phyloP scores from a whole-genome alignment of 2,888 invertebrate species.

The Drosophila helvetica region DNA sequence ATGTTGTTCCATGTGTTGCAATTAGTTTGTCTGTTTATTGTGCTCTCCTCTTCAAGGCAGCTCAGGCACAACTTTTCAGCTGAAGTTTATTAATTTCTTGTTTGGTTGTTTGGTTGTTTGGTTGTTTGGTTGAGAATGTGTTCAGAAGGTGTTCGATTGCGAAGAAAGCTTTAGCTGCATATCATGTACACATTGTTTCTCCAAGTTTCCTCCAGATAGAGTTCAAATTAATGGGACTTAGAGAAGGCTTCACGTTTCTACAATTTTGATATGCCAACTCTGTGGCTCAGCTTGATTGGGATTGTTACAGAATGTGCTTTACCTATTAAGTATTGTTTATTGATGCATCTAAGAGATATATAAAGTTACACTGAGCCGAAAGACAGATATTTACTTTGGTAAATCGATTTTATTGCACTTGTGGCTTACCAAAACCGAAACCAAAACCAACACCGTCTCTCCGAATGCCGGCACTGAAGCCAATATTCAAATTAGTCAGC shows the following conservation, averaged over 20 bases:
- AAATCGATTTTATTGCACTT: background rate
- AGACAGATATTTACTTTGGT: background rate
- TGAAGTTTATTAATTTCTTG: slow-evolving; percentile 25
- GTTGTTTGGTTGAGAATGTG: too few relatives aligned
- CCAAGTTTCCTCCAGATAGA: background rate
- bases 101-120: too few relatives aligned
- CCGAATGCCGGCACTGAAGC: slow-evolving; percentile 11
- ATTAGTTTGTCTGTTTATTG: slow-evolving; percentile 52
- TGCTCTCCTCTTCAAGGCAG: too few relatives aligned
- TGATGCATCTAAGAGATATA: background rate
- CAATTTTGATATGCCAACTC: background rate
- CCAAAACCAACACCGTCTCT: background rate
- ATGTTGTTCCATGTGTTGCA: slow-evolving; percentile 61
- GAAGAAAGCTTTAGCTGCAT: background rate
- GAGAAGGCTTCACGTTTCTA: background rate
- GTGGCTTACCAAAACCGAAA: slow-evolving; percentile 7
- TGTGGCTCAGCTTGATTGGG: background rate
- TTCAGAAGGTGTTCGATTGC: slow-evolving; percentile 26
- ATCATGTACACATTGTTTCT: background rate
- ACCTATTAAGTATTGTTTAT: background rate
- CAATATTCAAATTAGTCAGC: slow-evolving; percentile 45
- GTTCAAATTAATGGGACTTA: background rate
- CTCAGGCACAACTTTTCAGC: slow-evolving; percentile 18
- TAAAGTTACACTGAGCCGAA: background rate
- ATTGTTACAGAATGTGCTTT: background rate